A percentile compares a stretch with the other conserved stretches of the same genome.
Evolutionary conservation across 2,113 vertebrate species (phyloP).

Genomic region (Pardalotus punctatus): DNA sequence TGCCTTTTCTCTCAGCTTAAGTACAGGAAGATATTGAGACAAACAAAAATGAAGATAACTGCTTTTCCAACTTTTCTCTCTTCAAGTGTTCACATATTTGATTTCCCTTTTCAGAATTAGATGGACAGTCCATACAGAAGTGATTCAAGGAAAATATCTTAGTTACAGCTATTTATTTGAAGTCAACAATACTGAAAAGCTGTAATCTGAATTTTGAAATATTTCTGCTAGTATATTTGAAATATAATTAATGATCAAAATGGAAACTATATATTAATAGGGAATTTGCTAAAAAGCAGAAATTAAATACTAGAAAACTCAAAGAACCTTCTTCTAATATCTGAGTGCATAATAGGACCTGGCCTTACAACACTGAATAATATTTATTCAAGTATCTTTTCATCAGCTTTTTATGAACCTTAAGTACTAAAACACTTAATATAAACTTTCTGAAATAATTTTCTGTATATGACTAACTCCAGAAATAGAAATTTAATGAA

Average conservation of each 20-base stretch:
- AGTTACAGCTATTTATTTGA: neutral
- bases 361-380: neutral
- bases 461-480: neutral
- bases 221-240: neutral
- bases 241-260: neutral
- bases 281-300: neutral
- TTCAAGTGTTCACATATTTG: neutral
- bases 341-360: neutral
- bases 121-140: neutral
- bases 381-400: neutral
- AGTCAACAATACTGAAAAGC: neutral
- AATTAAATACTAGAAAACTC: neutral
- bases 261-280: neutral
- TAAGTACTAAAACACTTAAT: neutral
- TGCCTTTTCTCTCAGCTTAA: neutral
- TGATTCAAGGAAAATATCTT: neutral
- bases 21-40: neutral
- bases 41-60: neutral
- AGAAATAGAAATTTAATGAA: neutral
- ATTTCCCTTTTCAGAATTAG: neutral
- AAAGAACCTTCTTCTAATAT: neutral
- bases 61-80: neutral
- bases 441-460: neutral
- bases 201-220: neutral
- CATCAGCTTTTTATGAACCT: neutral